Percentiles rank a stretch among this genome's conserved stretches.
Conservation (phyloP, 2,797 vertebrate species). For the Microctenopoma steveboyesi region DNA sequence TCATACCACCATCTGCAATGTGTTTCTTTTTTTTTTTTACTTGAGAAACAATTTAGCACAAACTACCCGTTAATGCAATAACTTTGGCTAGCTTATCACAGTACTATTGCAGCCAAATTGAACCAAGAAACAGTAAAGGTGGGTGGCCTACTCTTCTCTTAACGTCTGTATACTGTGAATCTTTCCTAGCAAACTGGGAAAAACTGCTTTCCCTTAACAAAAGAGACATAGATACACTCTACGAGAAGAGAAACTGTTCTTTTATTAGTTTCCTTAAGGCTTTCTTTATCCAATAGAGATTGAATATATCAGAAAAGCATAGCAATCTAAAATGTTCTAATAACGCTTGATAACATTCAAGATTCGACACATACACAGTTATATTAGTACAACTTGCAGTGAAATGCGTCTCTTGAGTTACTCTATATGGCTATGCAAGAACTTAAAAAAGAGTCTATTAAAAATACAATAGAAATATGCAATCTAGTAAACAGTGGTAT, state of each 20-base stretch:
- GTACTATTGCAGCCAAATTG: conserved; percentile 50
- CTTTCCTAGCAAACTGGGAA: conserved; percentile 23
- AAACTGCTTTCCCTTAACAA: conserved; percentile 25
- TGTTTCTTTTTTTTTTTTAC: conserved; percentile 31
- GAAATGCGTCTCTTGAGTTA: no score
- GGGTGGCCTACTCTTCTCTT: conserved; percentile 51
- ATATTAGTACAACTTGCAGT: no score
- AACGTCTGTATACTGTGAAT: conserved; percentile 31
- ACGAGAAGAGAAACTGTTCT: background rate
- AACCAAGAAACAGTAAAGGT: conserved; percentile 64
- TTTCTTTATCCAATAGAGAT: background rate
- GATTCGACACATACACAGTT: no score
- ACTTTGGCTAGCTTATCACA: conserved; percentile 42
- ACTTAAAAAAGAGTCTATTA: no score
- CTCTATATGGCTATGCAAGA: no score
- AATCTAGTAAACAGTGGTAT: no score
- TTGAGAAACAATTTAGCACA: conserved; percentile 45
- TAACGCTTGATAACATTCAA: background rate
- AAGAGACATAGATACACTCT: background rate
- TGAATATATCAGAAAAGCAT: conserved; percentile 1
- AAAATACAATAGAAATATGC: no score
- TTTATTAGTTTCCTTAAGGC: background rate
- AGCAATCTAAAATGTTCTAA: background rate
- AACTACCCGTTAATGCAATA: conserved; percentile 44
- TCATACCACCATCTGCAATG: conserved; percentile 52